These are phyloP conservation scores for Limenitis camilla DNA, from an alignment of 2,888 invertebrate species.

Conservation along the genomic window DNA sequence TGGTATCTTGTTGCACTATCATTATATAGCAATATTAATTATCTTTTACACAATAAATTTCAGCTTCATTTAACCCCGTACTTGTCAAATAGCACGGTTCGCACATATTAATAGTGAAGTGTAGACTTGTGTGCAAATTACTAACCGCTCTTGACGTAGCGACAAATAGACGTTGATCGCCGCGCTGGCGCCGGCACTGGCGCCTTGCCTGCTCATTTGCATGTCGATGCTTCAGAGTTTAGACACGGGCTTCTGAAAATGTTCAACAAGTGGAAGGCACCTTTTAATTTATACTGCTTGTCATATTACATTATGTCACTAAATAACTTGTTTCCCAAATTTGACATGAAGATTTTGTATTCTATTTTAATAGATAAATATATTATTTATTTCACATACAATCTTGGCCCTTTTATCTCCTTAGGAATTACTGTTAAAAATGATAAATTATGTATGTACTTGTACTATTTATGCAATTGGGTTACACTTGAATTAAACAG, in stretches of 20 bases:
- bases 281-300: slow-evolving; percentile 5
- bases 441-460: too few species aligned
- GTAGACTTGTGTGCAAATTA: slow-evolving; percentile 24
- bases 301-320: not conserved
- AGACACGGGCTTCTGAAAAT: slow-evolving; percentile 31
- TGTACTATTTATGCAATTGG: not conserved
- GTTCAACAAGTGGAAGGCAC: slow-evolving; percentile 24
- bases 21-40: not conserved
- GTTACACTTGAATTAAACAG: not conserved
- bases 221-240: slow-evolving; percentile 43
- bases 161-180: slow-evolving; percentile 42
- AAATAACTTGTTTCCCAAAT: not conserved
- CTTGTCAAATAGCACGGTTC: slow-evolving; percentile 9
- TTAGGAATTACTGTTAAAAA: too few species aligned
- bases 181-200: slow-evolving; percentile 40
- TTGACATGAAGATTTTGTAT: too few species aligned
- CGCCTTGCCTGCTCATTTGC: slow-evolving; percentile 55
- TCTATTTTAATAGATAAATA: too few species aligned
- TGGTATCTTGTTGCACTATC: too few species aligned
- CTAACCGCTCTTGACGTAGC: slow-evolving; percentile 25
- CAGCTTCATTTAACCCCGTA: slow-evolving; percentile 5
- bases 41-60: not conserved
- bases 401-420: too few species aligned
- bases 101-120: slow-evolving; percentile 16
- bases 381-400: too few species aligned